A percentile compares a stretch with the other conserved stretches of the same genome.
These are phyloP conservation scores for Chloroceryle amazona DNA, from an alignment of 2,797 vertebrate genomes.

Conservation along the genomic window DNA sequence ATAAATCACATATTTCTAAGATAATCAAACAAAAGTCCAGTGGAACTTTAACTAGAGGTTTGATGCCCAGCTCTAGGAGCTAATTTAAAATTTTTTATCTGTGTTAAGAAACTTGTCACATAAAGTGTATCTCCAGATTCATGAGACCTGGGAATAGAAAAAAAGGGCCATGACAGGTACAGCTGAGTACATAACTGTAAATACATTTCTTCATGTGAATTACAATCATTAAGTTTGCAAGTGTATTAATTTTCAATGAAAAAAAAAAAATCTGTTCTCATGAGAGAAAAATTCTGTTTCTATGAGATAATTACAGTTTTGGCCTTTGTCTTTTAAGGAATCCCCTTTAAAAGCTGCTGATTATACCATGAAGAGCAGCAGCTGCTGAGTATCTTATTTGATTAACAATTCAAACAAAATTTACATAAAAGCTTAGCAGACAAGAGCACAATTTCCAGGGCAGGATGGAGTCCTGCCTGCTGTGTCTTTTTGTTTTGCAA, in stretches of 20 bases:
- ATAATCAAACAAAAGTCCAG: background rate
- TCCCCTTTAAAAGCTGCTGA: constrained; percentile 37
- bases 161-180: constrained; percentile 43
- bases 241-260: background rate
- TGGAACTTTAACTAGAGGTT: background rate
- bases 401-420: constrained; percentile 36
- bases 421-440: constrained; percentile 12
- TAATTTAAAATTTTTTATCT: background rate
- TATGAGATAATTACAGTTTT: constrained; percentile 49
- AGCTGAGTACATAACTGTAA: background rate
- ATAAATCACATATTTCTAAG: background rate
- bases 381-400: constrained; percentile 3
- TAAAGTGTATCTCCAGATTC: background rate
- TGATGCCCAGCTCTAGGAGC: background rate
- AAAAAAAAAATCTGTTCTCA: constrained; percentile 14
- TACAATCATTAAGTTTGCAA: constrained; percentile 21
- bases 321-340: constrained; percentile 5
- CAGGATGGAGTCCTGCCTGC: background rate
- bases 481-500: background rate
- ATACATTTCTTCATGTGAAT: constrained; percentile 15
- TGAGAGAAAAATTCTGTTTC: constrained; percentile 37
- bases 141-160: background rate
- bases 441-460: background rate
- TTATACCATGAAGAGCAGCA: constrained; percentile 50
- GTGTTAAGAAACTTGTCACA: background rate